These are phyloP conservation scores for Stomatorhinus ivindoensis DNA, from an alignment of 2,113 vertebrate species.

Conservation along the genomic window DNA sequence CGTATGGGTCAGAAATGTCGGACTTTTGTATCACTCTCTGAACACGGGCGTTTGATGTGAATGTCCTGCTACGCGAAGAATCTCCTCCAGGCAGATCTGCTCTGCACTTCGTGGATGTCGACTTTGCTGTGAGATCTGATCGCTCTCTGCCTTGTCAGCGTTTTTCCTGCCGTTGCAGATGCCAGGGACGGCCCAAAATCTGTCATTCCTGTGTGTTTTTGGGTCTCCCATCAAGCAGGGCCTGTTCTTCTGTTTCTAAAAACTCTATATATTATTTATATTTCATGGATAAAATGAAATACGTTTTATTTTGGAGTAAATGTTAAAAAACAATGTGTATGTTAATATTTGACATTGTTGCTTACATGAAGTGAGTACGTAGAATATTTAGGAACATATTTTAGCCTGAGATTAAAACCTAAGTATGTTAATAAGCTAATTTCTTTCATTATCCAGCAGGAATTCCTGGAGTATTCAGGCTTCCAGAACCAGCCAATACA, in stretches of 20 bases:
- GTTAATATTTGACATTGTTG: neutral
- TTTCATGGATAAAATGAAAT: neutral
- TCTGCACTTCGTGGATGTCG: neutral
- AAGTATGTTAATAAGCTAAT: neutral
- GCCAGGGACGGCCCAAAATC: neutral
- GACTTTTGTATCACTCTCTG: conserved; percentile 1
- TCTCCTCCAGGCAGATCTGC: neutral
- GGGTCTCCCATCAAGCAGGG: neutral
- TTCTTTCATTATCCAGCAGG: conserved; percentile 34
- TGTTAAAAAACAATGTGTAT: neutral
- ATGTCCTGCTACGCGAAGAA: neutral
- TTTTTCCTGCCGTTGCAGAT: neutral
- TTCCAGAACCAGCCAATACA: conserved; percentile 43
- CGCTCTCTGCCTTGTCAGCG: neutral
- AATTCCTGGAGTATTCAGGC: conserved; percentile 38
- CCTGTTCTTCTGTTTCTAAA: neutral
- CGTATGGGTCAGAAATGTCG: conserved; percentile 5
- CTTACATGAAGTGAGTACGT: neutral
- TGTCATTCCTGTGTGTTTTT: neutral
- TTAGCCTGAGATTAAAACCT: neutral
- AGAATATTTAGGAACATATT: neutral
- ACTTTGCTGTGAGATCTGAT: neutral
- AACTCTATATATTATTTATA: neutral
- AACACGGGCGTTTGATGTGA: neutral
- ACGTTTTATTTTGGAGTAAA: neutral